These are phyloP conservation scores for Erynnis tages DNA, from an alignment of 2,888 invertebrate genomes.

Conservation along the genomic window DNA sequence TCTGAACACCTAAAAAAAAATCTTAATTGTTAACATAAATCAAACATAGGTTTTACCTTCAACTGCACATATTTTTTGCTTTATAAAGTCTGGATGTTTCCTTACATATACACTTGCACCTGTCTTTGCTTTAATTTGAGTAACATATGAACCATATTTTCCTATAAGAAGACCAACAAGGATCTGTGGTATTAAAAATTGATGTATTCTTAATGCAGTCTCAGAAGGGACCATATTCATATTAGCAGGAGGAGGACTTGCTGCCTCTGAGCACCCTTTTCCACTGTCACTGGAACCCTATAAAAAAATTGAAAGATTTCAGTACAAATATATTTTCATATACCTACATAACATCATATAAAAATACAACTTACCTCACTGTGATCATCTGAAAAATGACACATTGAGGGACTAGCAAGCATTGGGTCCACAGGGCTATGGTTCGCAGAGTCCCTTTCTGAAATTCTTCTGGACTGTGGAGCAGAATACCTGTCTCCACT, in stretches of 20 bases:
- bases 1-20: neutral
- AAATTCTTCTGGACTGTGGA: constrained; percentile 62
- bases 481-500: constrained; percentile 61
- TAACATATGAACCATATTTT: constrained; percentile 90
- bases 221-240: constrained; percentile 74
- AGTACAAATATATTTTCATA: neutral
- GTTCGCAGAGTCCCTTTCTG: constrained; percentile 87
- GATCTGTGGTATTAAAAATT: constrained; percentile 88
- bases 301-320: constrained; percentile 33
- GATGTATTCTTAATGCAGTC: constrained; percentile 81
- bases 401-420: constrained; percentile 85
- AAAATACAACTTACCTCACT: constrained; percentile 77
- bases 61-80: constrained; percentile 91
- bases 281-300: constrained; percentile 92
- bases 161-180: constrained; percentile 95
- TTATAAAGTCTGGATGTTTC: constrained; percentile 86
- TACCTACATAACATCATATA: neutral
- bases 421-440: constrained; percentile 89
- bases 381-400: constrained; percentile 86
- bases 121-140: constrained; percentile 88
- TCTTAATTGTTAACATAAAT: neutral
- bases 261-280: constrained; percentile 88
- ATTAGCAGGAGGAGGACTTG: constrained; percentile 85
- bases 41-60: constrained; percentile 80
- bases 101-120: constrained; percentile 90